Base-by-base conservation (phyloP, 2,797 vertebrate genomes). In the Halcyon badia region DNA sequence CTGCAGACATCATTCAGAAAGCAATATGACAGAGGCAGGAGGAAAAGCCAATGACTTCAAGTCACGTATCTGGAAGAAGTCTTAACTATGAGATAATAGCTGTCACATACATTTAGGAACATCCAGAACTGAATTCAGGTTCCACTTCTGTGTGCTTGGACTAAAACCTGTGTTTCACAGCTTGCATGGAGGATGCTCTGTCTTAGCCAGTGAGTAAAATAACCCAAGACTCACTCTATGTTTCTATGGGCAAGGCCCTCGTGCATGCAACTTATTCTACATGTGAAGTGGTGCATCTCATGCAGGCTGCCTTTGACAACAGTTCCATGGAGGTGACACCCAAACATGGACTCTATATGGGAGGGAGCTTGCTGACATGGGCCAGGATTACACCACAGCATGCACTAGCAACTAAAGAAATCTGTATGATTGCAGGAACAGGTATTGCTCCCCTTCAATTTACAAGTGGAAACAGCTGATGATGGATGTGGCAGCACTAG, bases 361-460 rank as follows among this genome's bases (percentile, higher is more conserved):
- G 7, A 69, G 5, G 31, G 2, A 0, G 0, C 0, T 1, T 42
- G 12, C 24, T 84, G 44, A 25, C 25, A 17, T 3, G 37, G 9
- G 7, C 10, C 17, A n/a, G 10, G 4, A 48, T 68, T 62, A 26
- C 26, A 54, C 6, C 37, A 37, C 49, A 83, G 33, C 16, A 22
- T 4, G 7, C 5, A 3, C 9, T 17, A n/a, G 7, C 20, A 41
- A 30, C 22, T 71, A 33, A 88, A 41, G 6, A 70, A 51, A 41
- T 44, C 17, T 26, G 7, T 10, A 37, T 18, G 14, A 39, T 6
- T 2, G 6, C 28, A 88, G 68, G 10, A 56, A 64, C 19, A 73
- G 2, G 15, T 10, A 42, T 66, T 77, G 1, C 8, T 64, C 9
- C 6, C 5, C 10, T 49, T 85, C 65, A 65, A 33, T 30, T 48